Evolutionary conservation across 2,797 vertebrate species (phyloP), one percentile per base, ranked within the genome.

Genomic region (Sus cebifrons): DNA sequence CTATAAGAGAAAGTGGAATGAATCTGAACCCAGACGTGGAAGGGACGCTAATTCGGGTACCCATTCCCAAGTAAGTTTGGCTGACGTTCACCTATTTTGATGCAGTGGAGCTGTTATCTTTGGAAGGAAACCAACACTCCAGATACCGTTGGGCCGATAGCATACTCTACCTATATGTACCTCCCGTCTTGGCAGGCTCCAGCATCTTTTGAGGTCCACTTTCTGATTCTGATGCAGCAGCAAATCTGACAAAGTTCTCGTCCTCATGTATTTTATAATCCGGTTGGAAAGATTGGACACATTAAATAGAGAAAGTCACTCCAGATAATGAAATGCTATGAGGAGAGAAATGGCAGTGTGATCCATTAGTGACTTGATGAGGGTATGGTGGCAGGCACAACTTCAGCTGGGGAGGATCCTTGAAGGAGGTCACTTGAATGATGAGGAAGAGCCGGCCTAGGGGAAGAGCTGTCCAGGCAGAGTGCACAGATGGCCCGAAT

Each of bases 11-110:
- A 98, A 99, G 99, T 97, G 99, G 99, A 98, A 99, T 99, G 99
- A 99, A 99, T 98, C 98, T 99, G 97, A 99, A 99, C 99, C 99
- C 99, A 77, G 99, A 99, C 98, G 99, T 99, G 96, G 99, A 99
- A 40, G 99, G 99, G 97, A 98, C 98, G 0, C 97, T 99, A 98
- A 99, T 99, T 98, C 99, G 99, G 98, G 99, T 99, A 97, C 99
- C 99, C 12, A 96, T 99, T 98, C 99, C 99, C 91, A 99, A 99
- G 99, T 99, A 98, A 99, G 99, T 99, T 32, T 93, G 95, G 60
- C 94, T 82, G 0, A 1, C 94, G 84, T 84, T 86, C 78, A 16
- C 36, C 23, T 73, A n/a, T 75, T 96, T 83, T 44, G 73, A 54
- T 78, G 90, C 73, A 84, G 16, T 67, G 20, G 77, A 54, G 44